Conservation (phyloP, 2,797 vertebrate genomes). For the Notoglanidium macrostoma region DNA sequence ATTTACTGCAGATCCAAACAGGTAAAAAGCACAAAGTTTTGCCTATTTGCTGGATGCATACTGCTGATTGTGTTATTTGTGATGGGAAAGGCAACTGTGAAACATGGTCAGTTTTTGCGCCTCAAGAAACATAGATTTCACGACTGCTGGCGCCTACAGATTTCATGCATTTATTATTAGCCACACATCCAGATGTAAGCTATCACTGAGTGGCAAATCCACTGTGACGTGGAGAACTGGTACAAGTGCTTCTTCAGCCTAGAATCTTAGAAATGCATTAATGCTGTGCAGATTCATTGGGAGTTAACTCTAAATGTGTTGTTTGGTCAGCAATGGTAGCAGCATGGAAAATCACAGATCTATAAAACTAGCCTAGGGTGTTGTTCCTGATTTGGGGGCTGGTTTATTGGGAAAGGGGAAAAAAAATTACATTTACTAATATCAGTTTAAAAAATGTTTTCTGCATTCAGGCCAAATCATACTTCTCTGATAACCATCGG, state of each 20-base stretch:
- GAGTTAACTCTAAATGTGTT: slow-evolving; percentile 7
- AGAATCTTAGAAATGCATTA: slow-evolving; percentile 19
- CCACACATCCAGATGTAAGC: slow-evolving; percentile 21
- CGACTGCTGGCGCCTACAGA: slow-evolving; percentile 28
- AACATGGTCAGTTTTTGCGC: slow-evolving; percentile 41
- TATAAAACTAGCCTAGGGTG: not conserved
- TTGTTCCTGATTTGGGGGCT: not conserved
- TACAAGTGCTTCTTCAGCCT: slow-evolving; percentile 5
- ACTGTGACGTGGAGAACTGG: slow-evolving; percentile 15
- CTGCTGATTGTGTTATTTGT: slow-evolving; percentile 43
- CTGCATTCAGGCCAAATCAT: not conserved
- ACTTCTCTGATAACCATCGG: not conserved
- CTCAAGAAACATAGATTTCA: slow-evolving; percentile 43
- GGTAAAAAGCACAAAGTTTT: slow-evolving; percentile 9
- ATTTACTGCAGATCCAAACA: not conserved
- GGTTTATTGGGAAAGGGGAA: not conserved
- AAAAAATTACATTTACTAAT: not conserved
- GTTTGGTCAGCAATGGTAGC: not conserved
- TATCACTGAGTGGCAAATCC: slow-evolving; percentile 37
- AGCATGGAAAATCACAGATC: no score
- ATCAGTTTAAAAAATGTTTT: not conserved
- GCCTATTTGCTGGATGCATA: slow-evolving; percentile 30
- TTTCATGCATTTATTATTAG: slow-evolving; percentile 56
- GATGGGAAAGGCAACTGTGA: slow-evolving; percentile 38
- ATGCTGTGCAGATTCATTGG: slow-evolving; percentile 32